phyloP scores from a whole-genome alignment of 2,797 vertebrate genomes.

The Enteromius unitaeniatus region DNA sequence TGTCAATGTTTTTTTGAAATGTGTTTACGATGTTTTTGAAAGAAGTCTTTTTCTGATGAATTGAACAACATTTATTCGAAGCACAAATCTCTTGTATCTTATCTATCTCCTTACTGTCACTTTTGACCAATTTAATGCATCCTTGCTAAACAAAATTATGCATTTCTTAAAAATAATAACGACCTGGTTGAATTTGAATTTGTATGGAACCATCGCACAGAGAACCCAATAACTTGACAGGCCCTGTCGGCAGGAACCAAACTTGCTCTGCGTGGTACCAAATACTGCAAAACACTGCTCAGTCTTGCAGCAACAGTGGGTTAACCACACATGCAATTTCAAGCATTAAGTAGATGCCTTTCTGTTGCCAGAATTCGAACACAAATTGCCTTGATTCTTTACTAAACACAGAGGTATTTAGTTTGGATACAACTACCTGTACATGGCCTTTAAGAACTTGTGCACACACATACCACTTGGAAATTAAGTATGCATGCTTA shows the following conservation, averaged over 20 bases:
- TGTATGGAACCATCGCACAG: constrained; percentile 83
- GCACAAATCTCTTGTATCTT: too few relatives aligned
- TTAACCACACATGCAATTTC: constrained; percentile 70
- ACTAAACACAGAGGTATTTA: background rate
- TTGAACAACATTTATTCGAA: background rate
- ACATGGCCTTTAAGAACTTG: background rate
- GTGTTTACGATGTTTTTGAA: background rate
- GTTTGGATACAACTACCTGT: background rate
- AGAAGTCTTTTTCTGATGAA: background rate
- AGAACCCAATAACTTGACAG: constrained; percentile 60
- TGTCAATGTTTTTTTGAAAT: background rate
- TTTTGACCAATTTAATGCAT: background rate
- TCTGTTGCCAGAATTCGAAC: background rate
- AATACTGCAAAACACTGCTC: constrained; percentile 69
- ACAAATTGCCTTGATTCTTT: background rate
- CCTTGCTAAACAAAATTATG: background rate
- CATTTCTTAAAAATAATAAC: background rate
- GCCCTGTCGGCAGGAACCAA: constrained; percentile 83
- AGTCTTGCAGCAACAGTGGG: constrained; percentile 69
- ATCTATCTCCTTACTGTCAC: background rate
- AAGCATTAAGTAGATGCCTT: background rate
- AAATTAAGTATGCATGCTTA: background rate
- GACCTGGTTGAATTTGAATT: background rate
- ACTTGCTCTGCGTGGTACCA: constrained; percentile 75
- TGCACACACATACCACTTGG: background rate